phyloP scores from a whole-genome alignment of 2,113 vertebrate genomes.

The Microtus ochrogaster region DNA sequence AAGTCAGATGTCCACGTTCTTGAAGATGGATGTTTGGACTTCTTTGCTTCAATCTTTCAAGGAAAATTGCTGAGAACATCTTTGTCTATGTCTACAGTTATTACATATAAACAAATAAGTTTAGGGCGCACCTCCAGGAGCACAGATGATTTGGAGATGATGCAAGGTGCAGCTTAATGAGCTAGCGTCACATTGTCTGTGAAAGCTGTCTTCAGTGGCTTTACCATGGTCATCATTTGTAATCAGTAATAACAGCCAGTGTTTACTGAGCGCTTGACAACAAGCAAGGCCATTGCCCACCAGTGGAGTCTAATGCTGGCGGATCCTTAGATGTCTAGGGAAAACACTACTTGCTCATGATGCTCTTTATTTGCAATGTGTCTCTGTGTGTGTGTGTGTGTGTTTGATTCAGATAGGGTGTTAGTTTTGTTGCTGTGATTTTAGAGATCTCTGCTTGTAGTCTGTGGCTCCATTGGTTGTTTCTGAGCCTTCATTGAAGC shows the following conservation, averaged over 20 bases:
- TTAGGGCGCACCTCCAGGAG: background rate
- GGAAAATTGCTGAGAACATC: slow-evolving; percentile 11
- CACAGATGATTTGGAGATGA: background rate
- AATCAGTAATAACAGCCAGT: background rate
- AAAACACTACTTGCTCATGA: background rate
- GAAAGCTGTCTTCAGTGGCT: background rate
- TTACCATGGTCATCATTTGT: background rate
- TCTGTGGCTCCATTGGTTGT: background rate
- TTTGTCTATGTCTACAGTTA: background rate
- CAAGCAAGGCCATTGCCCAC: background rate
- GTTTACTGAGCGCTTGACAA: background rate
- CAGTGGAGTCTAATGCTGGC: background rate
- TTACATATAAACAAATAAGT: background rate
- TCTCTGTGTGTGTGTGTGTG: background rate
- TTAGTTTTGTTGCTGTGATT: background rate
- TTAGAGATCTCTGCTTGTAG: background rate
- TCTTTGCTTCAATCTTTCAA: background rate
- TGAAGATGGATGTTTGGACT: background rate
- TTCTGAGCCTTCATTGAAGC: background rate
- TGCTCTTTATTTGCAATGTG: background rate
- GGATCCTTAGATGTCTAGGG: background rate
- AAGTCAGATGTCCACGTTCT: background rate
- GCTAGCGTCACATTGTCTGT: background rate
- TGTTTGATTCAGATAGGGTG: background rate
- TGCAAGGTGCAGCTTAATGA: background rate